Evolutionary conservation across 2,113 vertebrate genomes (phyloP).

Genomic region (Octodon degus): DNA sequence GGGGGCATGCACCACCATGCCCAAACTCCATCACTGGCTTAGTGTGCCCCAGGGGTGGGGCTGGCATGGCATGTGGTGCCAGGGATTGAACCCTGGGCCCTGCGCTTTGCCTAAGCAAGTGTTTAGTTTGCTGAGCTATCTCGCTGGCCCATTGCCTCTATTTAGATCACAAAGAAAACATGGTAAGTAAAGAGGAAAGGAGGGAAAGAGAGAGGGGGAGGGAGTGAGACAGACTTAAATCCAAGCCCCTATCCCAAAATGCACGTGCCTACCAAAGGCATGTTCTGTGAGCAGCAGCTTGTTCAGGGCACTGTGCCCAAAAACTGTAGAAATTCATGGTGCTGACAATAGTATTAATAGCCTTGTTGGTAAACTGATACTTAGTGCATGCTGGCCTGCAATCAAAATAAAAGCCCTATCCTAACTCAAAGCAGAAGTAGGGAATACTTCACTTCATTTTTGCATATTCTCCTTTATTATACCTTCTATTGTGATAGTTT

Average conservation of each 20-base stretch:
- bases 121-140: no score
- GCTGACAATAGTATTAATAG: conserved; percentile 66
- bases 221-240: not conserved
- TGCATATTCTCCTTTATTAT: conserved; percentile 21
- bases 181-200: not conserved
- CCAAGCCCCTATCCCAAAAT: not conserved
- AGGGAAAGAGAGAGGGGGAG: not conserved
- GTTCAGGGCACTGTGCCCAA: not conserved
- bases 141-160: not conserved
- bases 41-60: no score
- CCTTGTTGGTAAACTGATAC: conserved; percentile 50
- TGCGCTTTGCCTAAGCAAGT: no score
- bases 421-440: conserved; percentile 1
- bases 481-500: not conserved
- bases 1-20: no score
- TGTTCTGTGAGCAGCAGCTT: not conserved
- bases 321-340: not conserved
- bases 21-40: no score
- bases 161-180: conserved; percentile 40
- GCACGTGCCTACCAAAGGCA: not conserved
- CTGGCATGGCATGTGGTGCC: no score
- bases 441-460: conserved; percentile 34
- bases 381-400: not conserved
- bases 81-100: no score
- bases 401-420: conserved; percentile 54